Evolutionary conservation across 1,140 invertebrate species (phyloP).

Genomic region (Kradibia gibbosae): DNA sequence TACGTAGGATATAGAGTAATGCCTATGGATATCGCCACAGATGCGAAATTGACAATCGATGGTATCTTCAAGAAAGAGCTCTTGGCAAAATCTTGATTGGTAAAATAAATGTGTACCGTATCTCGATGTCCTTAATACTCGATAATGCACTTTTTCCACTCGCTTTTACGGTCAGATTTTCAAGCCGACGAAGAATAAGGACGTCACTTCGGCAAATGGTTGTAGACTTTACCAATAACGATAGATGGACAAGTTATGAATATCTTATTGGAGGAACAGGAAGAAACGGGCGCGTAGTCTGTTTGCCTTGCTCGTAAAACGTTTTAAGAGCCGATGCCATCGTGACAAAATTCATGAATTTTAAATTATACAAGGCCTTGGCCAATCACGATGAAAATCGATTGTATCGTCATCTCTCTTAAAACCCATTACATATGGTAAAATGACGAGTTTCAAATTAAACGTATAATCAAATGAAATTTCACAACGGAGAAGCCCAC

Average conservation of each 20-base stretch:
- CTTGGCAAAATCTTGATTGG: too few species aligned
- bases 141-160: too few species aligned
- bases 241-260: conserved; percentile 1
- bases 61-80: too few species aligned
- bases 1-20: too few species aligned
- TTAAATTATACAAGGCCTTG: background rate
- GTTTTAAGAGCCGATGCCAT: background rate
- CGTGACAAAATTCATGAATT: background rate
- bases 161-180: too few species aligned
- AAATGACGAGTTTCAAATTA: background rate
- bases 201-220: background rate
- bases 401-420: background rate
- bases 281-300: background rate
- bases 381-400: background rate
- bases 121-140: too few species aligned
- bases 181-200: too few species aligned
- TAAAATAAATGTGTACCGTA: too few species aligned
- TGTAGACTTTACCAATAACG: background rate
- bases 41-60: too few species aligned
- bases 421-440: background rate
- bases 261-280: background rate
- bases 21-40: too few species aligned
- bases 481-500: background rate
- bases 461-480: background rate
- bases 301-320: background rate